Evolutionary conservation across 2,888 invertebrate species (phyloP).

Genomic region (Uloborus plumipes): DNA sequence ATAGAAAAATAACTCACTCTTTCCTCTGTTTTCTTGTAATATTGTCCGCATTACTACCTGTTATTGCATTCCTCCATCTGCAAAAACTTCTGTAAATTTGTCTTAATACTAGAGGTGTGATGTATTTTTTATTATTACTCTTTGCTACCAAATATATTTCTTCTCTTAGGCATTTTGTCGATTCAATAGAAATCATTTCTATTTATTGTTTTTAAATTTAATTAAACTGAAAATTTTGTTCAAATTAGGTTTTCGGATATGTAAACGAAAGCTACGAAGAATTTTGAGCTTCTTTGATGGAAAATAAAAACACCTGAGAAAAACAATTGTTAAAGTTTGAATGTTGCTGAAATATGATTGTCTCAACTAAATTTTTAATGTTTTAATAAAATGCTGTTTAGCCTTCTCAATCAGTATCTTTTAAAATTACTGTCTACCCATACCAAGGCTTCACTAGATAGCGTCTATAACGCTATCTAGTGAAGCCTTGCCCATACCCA

Average conservation of each 20-base stretch:
- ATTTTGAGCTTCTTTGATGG: no score
- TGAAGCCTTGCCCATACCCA: no score
- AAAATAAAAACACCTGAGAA: no score
- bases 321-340: no score
- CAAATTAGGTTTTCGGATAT: background rate
- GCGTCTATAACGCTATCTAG: no score
- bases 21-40: background rate
- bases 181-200: background rate
- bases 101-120: slow-evolving; percentile 23
- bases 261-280: no score
- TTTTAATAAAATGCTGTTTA: no score
- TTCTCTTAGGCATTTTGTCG: background rate
- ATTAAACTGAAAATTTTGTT: background rate
- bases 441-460: no score
- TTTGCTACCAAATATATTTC: background rate
- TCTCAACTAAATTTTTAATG: no score
- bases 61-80: slow-evolving; percentile 17
- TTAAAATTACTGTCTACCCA: no score
- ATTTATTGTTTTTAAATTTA: background rate
- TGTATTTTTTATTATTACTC: background rate
- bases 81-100: slow-evolving; percentile 29
- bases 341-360: no score
- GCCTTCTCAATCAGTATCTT: no score
- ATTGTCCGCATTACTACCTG: background rate
- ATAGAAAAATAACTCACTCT: background rate